Conservation (phyloP, 2,113 vertebrate genomes). For the Mola mola region DNA sequence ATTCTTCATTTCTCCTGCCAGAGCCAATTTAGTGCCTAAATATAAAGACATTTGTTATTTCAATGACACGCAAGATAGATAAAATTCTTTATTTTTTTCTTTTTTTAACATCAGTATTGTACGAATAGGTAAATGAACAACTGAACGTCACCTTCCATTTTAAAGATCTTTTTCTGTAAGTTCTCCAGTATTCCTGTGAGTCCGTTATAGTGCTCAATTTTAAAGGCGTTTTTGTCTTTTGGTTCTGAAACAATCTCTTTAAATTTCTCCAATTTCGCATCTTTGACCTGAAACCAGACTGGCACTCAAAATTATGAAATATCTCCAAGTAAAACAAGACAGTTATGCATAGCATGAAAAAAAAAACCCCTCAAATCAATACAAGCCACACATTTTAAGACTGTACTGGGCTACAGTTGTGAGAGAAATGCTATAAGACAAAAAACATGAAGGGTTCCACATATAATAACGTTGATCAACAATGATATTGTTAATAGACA, state of each 20-base stretch:
- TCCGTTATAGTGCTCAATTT: conserved; percentile 67
- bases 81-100: not conserved
- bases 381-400: too few species aligned
- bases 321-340: not conserved
- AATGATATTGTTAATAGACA: too few species aligned
- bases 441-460: too few species aligned
- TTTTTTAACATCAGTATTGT: not conserved
- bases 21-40: conserved; percentile 53
- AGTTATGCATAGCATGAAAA: too few species aligned
- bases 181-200: conserved; percentile 78
- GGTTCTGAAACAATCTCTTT: conserved; percentile 61
- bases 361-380: too few species aligned
- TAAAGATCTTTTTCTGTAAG: conserved; percentile 82
- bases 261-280: rapidly evolving
- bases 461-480: too few species aligned
- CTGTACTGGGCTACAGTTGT: too few species aligned
- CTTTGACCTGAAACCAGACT: conserved; percentile 65
- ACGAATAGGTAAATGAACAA: not conserved
- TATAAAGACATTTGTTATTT: not conserved
- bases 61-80: not conserved
- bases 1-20: conserved; percentile 29
- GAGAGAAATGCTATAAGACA: too few species aligned
- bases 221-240: conserved; percentile 53
- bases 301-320: not conserved
- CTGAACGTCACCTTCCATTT: conserved; percentile 79